Evolutionary conservation across 2,113 vertebrate species (phyloP).

Genomic region (Odontophorus gujanensis): DNA sequence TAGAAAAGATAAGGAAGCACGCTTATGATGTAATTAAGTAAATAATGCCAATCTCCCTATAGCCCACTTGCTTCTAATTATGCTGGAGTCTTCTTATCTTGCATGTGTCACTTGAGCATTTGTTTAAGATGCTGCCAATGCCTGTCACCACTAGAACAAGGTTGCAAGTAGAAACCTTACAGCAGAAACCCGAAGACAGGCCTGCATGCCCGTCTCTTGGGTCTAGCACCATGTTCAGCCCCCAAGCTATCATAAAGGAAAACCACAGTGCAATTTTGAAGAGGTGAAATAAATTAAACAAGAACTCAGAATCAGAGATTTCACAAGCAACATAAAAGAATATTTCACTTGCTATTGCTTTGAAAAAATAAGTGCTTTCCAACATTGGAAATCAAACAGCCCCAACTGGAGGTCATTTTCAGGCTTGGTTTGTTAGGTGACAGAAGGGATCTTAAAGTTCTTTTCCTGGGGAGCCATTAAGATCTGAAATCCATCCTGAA

Average conservation of each 20-base stretch:
- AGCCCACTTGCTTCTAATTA: conserved; percentile 15
- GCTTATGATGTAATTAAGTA: conserved; percentile 15
- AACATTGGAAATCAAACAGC: not conserved
- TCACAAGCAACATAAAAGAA: not conserved
- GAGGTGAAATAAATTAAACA: not conserved
- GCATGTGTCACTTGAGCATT: not conserved
- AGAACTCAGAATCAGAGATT: not conserved
- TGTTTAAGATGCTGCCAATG: not conserved
- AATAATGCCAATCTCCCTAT: not conserved
- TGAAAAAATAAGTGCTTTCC: not conserved
- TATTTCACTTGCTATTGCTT: not conserved
- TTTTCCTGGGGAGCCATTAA: not conserved
- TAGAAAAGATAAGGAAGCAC: conserved; percentile 4
- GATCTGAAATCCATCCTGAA: not conserved
- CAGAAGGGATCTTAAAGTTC: not conserved
- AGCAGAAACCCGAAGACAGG: not conserved
- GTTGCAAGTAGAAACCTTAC: not conserved
- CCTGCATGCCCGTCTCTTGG: not conserved
- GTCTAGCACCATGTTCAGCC: not conserved
- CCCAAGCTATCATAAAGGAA: not conserved
- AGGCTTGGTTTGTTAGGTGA: not conserved
- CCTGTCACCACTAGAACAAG: not conserved
- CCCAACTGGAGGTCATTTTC: not conserved
- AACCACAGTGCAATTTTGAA: not conserved
- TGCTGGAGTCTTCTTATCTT: not conserved